Base-by-base conservation (phyloP, 2,113 vertebrate species). In the Eubucco bourcierii region DNA sequence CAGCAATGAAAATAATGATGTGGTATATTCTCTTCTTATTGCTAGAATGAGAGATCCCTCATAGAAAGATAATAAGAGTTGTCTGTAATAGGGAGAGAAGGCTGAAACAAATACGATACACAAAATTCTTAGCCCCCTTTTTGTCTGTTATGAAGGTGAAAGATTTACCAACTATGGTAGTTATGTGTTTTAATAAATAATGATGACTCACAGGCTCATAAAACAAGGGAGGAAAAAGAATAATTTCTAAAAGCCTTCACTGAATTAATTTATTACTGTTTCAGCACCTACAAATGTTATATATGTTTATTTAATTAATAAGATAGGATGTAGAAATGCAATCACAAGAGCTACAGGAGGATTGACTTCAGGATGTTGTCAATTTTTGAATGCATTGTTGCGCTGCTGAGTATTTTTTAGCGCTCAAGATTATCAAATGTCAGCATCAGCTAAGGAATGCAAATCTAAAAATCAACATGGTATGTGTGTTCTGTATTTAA, bases 151-250 rank as follows among this genome's bases (percentile, higher is more conserved):
- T 27, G n/a, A 47, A 80, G 10, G 7, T 17, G n/a, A 29, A 68
- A 50, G 5, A 1, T 46, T 91, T 91, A 6, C 78, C 10, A 66
- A 20, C 14, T 33, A 1, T 16, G 50, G 14, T 20, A 4, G 19
- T n/a, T 39, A 11, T 21, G 17, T 3, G 66, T 39, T 84, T 59
- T 15, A 55, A 86, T 72, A 80, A 50, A 68, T 34, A n/a, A 17
- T 33, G 53, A 64, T 44, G 15, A 83, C 52, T 72, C 5, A 4
- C 31, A 66, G 44, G 15, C 23, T 81, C 52, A 71, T 31, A 61
- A 93, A 83, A 41, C 6, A 5, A 7, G 1, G 4, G 3, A 8
- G 1, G 0, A 4, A 21, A 24, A n/a, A 23, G 6, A 46, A 76
- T 2, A 15, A 73, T 34, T 83, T 77, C 25, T 50, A 9, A 80